Evolutionary conservation across 2,888 invertebrate species (phyloP).

Genomic region (Cenopis cana): DNA sequence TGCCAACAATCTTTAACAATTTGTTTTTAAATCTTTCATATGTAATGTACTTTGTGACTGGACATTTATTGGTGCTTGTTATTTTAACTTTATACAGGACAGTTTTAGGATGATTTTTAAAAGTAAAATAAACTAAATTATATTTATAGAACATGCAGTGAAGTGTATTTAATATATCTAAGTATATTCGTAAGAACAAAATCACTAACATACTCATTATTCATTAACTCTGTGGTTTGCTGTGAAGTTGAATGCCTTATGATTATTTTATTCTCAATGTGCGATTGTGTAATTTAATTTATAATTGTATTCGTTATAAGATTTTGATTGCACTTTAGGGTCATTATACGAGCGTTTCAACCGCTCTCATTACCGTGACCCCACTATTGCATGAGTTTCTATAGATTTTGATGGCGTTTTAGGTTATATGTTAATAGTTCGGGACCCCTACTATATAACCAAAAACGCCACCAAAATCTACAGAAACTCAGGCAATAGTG

Average conservation of each 20-base stretch:
- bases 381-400: too few relatives aligned
- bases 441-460: too few relatives aligned
- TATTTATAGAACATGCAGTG: slow-evolving; percentile 32
- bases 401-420: too few relatives aligned
- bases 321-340: slow-evolving; percentile 27
- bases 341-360: too few relatives aligned
- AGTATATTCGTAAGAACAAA: slow-evolving; percentile 39
- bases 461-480: too few relatives aligned
- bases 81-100: slow-evolving; percentile 44
- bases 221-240: slow-evolving; percentile 33
- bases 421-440: too few relatives aligned
- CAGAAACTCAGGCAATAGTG: too few relatives aligned
- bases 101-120: slow-evolving; percentile 36
- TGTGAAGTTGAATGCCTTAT: slow-evolving; percentile 38
- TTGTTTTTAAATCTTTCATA: slow-evolving; percentile 54
- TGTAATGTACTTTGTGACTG: slow-evolving; percentile 42
- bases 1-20: slow-evolving; percentile 61
- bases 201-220: slow-evolving; percentile 35
- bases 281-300: slow-evolving; percentile 33
- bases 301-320: slow-evolving; percentile 19
- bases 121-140: slow-evolving; percentile 35
- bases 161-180: slow-evolving; percentile 42
- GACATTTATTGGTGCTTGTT: slow-evolving; percentile 48
- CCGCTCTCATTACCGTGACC: too few relatives aligned
- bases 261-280: slow-evolving; percentile 30